Base-by-base conservation (phyloP, 2,113 vertebrate genomes). In the Porphyrio hochstetteri region DNA sequence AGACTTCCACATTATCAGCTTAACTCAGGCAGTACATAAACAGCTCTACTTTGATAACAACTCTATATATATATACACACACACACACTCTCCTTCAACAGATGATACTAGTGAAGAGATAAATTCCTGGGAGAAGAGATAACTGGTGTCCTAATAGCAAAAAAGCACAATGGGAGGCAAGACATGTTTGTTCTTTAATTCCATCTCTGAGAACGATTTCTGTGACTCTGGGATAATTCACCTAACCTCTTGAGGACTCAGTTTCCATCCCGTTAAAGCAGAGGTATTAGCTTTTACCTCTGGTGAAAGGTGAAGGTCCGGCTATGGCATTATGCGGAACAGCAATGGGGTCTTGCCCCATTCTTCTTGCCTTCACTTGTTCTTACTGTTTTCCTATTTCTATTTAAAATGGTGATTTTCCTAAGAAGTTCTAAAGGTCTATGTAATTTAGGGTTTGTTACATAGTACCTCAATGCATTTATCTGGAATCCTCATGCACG, bases 31-130 rank as follows among this genome's bases (percentile, higher is more conserved):
- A 78, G 48, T 52, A 57, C 8, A 84, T 74, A 69, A 80, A 23
- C 33, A 78, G 13, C 15, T 69, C 36, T 74, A 33, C 90, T 86
- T 53, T 67, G 61, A 7, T 3, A 86, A 33, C 11, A 86, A 24
- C 28, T 56, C 36, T 31, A 3, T 24, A 25, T 15, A 12, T 0
- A 0, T 24, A 20, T 25, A 31, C 3, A 18, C 19, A 52, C 42
- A 63, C 46, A 55, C 19, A 52, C 42, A 63, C 46, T 50, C 13
- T 38, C n/a, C 56, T 87, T 76, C 59, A 60, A 52, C 61, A 89
- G 56, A 50, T 33, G 11, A 82, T 56, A 15, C 8, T 76, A 21
- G 14, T 65, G 16, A 78, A 74, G 10, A 61, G 24, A 57, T 15
- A 2, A 36, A 44, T 76, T 79, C 71, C 79, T 57, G 36, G 16